These are phyloP conservation scores for Cremastinae sp. DNA, from an alignment of 2,888 invertebrate genomes.

Conservation along the genomic window DNA sequence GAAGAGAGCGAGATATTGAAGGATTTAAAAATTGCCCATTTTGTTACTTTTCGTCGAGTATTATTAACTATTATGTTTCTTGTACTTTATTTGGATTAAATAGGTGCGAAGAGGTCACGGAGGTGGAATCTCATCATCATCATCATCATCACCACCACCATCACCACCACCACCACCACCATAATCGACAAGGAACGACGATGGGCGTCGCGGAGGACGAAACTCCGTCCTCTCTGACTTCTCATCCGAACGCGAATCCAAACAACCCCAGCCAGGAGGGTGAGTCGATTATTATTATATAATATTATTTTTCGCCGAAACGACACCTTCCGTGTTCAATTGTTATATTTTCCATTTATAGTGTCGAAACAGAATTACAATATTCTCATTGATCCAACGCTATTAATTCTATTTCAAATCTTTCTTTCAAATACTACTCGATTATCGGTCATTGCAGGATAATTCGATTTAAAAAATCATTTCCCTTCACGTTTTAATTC, in stretches of 20 bases:
- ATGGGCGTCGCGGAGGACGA: slow-evolving; percentile 79
- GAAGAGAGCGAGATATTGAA: too few relatives aligned
- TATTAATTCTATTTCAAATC: too few relatives aligned
- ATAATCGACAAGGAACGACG: slow-evolving; percentile 77
- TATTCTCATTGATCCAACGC: too few relatives aligned
- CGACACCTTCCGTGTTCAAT: too few relatives aligned
- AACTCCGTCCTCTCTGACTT: slow-evolving; percentile 76
- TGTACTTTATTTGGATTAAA: slow-evolving; percentile 29
- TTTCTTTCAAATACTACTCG: too few relatives aligned
- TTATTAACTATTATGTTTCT: background rate
- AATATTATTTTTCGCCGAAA: background rate
- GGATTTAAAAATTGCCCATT: background rate
- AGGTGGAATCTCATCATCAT: slow-evolving; percentile 77
- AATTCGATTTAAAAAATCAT: too few relatives aligned
- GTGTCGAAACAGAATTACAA: too few relatives aligned
- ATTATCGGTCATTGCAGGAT: too few relatives aligned
- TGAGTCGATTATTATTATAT: slow-evolving; percentile 59
- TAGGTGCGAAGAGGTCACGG: slow-evolving; percentile 79
- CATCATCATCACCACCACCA: slow-evolving; percentile 63
- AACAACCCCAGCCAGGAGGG: slow-evolving; percentile 77
- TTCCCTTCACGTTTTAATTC: too few relatives aligned
- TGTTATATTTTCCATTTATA: too few relatives aligned
- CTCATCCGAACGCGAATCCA: slow-evolving; percentile 76
- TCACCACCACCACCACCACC: slow-evolving; percentile 58
- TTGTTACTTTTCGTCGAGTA: slow-evolving; percentile 7